These are phyloP conservation scores for Eilema sororculum DNA, from an alignment of 2,888 invertebrate genomes.

Conservation along the genomic window DNA sequence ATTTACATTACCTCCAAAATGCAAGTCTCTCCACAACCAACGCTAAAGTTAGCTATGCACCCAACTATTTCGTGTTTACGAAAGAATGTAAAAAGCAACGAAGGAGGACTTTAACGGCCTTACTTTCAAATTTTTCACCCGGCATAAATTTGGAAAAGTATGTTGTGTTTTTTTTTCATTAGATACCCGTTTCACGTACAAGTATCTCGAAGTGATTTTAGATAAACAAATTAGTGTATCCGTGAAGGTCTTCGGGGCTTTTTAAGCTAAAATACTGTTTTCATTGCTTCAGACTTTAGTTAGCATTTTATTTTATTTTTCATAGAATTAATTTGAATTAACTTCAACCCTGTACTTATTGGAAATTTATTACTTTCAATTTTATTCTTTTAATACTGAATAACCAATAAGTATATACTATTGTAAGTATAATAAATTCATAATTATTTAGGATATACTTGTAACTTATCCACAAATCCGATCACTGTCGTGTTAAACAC, in stretches of 20 bases:
- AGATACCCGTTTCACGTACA: conserved; percentile 25
- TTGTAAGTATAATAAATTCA: too few species aligned
- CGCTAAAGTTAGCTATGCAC: conserved; percentile 55
- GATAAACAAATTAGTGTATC: conserved; percentile 10
- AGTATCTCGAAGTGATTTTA: conserved; percentile 35
- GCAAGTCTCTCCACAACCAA: conserved; percentile 70
- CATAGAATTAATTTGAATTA: background rate
- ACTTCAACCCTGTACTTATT: too few species aligned
- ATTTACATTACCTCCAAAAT: conserved; percentile 86
- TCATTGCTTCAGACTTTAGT: background rate
- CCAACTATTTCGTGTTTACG: conserved; percentile 65
- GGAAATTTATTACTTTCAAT: too few species aligned
- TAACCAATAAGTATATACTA: too few species aligned
- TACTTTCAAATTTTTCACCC: conserved; percentile 32
- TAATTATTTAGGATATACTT: too few species aligned
- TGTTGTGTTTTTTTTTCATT: background rate
- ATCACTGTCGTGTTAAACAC: conserved; percentile 17
- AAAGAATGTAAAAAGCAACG: conserved; percentile 59
- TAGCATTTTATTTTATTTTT: background rate
- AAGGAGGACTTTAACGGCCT: conserved; percentile 47
- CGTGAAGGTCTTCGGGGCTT: background rate
- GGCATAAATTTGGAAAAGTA: background rate
- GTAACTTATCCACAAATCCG: conserved; percentile 18
- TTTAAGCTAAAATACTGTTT: background rate
- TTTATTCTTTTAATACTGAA: too few species aligned